Evolutionary conservation across 2,113 vertebrate genomes (phyloP), one percentile per base, ranked within the genome.

Genomic region (Orcinus orca): DNA sequence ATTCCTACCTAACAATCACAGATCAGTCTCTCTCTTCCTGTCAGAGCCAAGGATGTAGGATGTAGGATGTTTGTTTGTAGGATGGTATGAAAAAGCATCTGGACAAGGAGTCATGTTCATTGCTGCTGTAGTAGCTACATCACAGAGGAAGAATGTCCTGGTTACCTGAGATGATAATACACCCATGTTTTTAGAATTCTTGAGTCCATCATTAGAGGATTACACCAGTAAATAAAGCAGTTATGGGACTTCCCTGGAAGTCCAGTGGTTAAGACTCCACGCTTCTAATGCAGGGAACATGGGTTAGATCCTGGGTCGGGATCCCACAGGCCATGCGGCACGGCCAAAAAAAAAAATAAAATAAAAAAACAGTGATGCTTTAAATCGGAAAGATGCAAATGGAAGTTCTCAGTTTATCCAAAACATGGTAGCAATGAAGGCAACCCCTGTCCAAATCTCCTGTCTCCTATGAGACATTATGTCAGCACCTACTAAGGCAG

Each of bases 81-180:
- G 33, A 25, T 36, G 53, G 25, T 41, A 44, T 38, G 29, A 44
- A 74, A 41, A 70, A 58, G 2, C 36, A 8, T 12, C 58, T 50
- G 13, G 0, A 26, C 14, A 11, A 77, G 38, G 50, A 44, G 23
- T 21, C 25, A 5, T 5, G 1, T 9, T 20, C 21, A 63, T 8
- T 31, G 38, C 68, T 38, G 20, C 63, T 38, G 3, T 0, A 29
- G 26, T 3, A 3, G 15, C 5, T 41, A 5, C 11, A 20, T 21
- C 6, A 33, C 23, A 25, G 5, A 7, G 26, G 26, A 36, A 50
- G 29, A 1, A 15, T 9, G 63, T 60, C 23, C 44, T 58, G 38
- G 62, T 44, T 26, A 58, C 14, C 17, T 15, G 20, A 53, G 74
- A 41, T 23, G 13, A 70, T n/a, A 58, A 63, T 6, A 21, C 41